A percentile compares a stretch with the other conserved stretches of the same genome.
Conservation (phyloP, 2,888 invertebrate species). For the Mesoligia furuncula region DNA sequence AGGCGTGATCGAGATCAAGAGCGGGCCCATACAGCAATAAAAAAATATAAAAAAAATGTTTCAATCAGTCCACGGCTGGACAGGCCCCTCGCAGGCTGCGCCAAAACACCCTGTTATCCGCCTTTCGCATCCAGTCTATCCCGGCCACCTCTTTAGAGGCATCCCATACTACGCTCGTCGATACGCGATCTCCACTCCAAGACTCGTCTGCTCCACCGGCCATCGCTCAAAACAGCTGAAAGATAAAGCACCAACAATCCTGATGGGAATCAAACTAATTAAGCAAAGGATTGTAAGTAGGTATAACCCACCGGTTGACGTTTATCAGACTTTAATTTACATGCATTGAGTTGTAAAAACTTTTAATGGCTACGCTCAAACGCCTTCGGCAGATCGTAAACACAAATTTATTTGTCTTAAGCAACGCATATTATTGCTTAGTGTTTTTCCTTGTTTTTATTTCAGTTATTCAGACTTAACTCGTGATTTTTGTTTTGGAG, state of each 20-base stretch:
- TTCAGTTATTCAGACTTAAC: slow-evolving; percentile 19
- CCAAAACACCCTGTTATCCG: too few relatives aligned
- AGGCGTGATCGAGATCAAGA: too few relatives aligned
- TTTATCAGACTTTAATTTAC: slow-evolving; percentile 49
- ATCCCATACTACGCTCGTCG: background rate
- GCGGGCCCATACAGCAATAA: too few relatives aligned
- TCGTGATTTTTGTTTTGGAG: background rate
- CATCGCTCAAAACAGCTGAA: background rate
- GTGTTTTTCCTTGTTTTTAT: slow-evolving; percentile 26
- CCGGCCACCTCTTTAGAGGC: background rate
- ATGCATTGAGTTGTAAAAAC: slow-evolving; percentile 49
- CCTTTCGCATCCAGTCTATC: background rate
- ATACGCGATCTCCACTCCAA: background rate
- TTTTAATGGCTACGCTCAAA: slow-evolving; percentile 51
- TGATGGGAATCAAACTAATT: slow-evolving; percentile 17
- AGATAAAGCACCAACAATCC: background rate
- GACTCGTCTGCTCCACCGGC: background rate
- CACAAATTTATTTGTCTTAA: slow-evolving; percentile 50
- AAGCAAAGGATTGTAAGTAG: background rate
- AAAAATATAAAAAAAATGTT: too few relatives aligned
- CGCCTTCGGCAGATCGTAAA: slow-evolving; percentile 60
- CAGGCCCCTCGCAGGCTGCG: too few relatives aligned
- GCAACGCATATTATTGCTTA: slow-evolving; percentile 26
- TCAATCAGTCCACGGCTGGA: too few relatives aligned
- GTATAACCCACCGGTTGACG: slow-evolving; percentile 13